A percentile compares a stretch with the other conserved stretches of the same genome.
Evolutionary conservation across 2,113 vertebrate species (phyloP).

Genomic region (Pelvicachromis taeniatus): DNA sequence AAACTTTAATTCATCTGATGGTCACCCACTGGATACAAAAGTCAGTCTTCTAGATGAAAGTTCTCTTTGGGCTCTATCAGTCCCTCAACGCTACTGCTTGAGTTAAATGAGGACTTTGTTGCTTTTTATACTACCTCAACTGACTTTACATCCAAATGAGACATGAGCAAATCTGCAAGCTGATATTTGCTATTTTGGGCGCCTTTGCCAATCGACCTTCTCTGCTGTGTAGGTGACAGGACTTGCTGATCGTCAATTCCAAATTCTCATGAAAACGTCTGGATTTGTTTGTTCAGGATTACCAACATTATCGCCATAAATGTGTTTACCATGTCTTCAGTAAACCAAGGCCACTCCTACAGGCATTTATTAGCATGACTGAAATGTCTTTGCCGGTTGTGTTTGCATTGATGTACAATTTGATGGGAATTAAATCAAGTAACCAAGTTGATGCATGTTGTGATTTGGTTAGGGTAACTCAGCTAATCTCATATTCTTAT

Average conservation of each 20-base stretch:
- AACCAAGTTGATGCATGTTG: neutral
- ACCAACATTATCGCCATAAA: neutral
- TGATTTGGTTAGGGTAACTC: neutral
- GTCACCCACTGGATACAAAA: neutral
- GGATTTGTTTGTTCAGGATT: neutral
- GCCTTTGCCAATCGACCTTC: neutral
- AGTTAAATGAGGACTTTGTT: rapidly evolving
- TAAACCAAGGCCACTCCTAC: neutral
- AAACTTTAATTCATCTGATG: neutral
- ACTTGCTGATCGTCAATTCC: neutral
- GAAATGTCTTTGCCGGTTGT: neutral
- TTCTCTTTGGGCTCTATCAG: neutral
- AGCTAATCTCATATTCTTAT: constrained; percentile 3
- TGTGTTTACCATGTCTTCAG: neutral
- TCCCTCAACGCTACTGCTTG: rapidly evolving
- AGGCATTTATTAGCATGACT: neutral
- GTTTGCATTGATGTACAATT: neutral
- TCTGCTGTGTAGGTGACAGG: neutral
- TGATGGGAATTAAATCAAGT: neutral
- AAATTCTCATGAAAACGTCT: neutral
- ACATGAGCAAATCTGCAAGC: neutral
- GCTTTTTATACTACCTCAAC: neutral
- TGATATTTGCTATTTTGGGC: neutral
- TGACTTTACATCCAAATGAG: neutral
- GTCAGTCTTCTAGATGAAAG: neutral